Percentiles rank a stretch among this genome's conserved stretches.
These are phyloP conservation scores for Melitaea cinxia DNA, from an alignment of 1,140 invertebrate species.

Conservation along the genomic window DNA sequence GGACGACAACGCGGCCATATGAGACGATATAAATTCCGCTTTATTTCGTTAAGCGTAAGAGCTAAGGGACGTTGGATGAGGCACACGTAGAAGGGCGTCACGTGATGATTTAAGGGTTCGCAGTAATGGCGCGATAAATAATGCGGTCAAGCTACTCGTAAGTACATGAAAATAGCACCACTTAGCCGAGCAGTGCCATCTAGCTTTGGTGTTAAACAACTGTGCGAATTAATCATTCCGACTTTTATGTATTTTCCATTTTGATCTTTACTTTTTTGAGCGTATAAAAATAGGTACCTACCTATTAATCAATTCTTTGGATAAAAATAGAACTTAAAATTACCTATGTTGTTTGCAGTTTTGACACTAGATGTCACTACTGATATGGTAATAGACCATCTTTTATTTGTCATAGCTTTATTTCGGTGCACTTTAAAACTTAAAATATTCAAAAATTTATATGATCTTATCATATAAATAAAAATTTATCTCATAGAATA, in stretches of 20 bases:
- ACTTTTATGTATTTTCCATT: conserved; percentile 10
- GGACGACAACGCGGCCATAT: conserved; percentile 6
- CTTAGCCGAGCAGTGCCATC: conserved; percentile 70
- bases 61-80: conserved; percentile 5
- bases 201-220: conserved; percentile 54
- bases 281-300: not conserved
- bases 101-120: conserved; percentile 76
- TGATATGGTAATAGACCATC: conserved; percentile 46
- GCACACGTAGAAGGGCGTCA: conserved; percentile 63
- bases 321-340: not conserved
- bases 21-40: not conserved
- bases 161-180: conserved; percentile 63
- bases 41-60: conserved; percentile 12
- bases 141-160: conserved; percentile 63
- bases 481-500: not conserved
- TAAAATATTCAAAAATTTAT: not conserved
- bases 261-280: conserved; percentile 2
- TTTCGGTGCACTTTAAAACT: not conserved
- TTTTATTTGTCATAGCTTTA: not conserved
- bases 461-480: not conserved
- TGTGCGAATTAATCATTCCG: conserved; percentile 53
- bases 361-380: conserved; percentile 37
- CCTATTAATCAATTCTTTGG: not conserved
- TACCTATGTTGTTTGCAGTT: not conserved
- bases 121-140: conserved; percentile 80